Evolutionary conservation across 2,113 vertebrate species (phyloP).

Genomic region (Diadophis punctatus): DNA sequence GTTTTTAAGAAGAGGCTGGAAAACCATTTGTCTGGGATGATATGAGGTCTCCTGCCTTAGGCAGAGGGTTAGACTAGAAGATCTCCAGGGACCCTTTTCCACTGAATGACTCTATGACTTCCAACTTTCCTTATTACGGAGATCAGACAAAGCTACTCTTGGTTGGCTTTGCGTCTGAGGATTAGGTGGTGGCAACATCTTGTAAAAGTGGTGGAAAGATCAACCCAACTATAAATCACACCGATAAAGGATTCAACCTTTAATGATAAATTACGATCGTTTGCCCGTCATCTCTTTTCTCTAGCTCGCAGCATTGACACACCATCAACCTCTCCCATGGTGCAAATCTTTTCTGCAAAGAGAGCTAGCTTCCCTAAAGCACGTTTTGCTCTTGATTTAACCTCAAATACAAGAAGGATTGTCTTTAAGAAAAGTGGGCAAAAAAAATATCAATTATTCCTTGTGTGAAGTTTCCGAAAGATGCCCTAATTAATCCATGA

Average conservation of each 20-base stretch:
- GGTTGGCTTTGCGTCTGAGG: not conserved
- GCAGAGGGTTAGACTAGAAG: not conserved
- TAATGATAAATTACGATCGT: constrained; percentile 37
- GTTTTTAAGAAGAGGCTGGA: not conserved
- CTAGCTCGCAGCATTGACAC: constrained; percentile 14
- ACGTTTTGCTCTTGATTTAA: not conserved
- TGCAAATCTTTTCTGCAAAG: constrained; percentile 7
- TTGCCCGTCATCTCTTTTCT: constrained; percentile 18
- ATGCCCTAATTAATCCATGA: no score
- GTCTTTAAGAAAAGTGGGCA: not conserved
- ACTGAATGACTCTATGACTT: not conserved
- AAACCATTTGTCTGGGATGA: not conserved
- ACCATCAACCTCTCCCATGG: constrained; percentile 13
- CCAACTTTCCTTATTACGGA: not conserved
- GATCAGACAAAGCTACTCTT: not conserved
- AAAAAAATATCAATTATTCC: not conserved
- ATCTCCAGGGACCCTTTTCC: no score
- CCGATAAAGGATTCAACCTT: constrained; percentile 41
- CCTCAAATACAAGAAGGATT: not conserved
- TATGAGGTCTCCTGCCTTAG: not conserved
- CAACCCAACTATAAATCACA: not conserved
- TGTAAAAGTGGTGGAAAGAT: not conserved
- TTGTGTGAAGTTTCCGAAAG: no score
- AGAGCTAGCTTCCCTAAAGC: not conserved
- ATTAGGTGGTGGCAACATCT: not conserved